Conservation (phyloP, 2,797 vertebrate species). For the Numenius phaeopus region DNA sequence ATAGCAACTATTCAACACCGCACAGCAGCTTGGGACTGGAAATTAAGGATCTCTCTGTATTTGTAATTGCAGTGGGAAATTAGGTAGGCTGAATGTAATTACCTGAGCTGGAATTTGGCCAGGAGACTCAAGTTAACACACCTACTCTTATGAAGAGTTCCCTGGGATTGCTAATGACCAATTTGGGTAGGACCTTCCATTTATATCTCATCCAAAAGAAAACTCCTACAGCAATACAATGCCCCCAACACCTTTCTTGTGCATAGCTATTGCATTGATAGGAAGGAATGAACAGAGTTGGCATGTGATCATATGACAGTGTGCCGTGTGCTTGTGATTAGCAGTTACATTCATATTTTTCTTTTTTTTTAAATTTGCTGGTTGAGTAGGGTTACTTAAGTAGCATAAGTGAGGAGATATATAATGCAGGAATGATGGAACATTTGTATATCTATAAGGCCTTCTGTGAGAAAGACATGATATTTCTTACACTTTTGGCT, state of each 20-base stretch:
- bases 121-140: conserved; percentile 59
- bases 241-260: not conserved
- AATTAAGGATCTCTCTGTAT: conserved; percentile 53
- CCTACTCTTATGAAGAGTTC: conserved; percentile 10
- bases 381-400: not conserved
- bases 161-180: conserved; percentile 48
- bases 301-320: not conserved
- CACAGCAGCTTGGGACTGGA: conserved; percentile 43
- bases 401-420: not conserved
- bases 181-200: conserved; percentile 37
- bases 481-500: not conserved
- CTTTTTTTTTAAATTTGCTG: accelerated
- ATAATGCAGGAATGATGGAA: not conserved
- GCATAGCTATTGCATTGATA: not conserved
- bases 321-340: not conserved
- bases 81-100: conserved; percentile 70
- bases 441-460: not conserved
- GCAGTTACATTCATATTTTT: not conserved
- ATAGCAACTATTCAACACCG: not conserved
- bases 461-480: not conserved
- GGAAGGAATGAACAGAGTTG: not conserved
- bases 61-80: conserved; percentile 72
- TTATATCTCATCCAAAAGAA: conserved; percentile 15
- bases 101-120: conserved; percentile 67
- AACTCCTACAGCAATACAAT: not conserved